These are phyloP conservation scores for Leuctra nigra DNA, from an alignment of 2,888 invertebrate genomes.

Conservation along the genomic window DNA sequence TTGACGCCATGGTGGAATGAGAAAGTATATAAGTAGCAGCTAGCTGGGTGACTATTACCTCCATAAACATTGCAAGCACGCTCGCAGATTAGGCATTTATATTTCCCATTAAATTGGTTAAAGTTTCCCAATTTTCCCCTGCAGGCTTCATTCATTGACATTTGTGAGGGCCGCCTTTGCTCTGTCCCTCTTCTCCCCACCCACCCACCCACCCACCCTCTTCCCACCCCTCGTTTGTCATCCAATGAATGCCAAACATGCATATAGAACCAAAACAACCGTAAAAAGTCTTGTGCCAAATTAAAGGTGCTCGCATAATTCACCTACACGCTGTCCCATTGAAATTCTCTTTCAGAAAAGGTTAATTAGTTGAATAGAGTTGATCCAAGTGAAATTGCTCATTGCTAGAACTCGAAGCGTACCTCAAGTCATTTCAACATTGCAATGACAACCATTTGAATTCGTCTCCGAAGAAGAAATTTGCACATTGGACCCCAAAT, in stretches of 20 bases:
- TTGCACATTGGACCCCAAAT: slow-evolving; percentile 25
- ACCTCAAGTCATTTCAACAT: no score
- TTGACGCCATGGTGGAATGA: slow-evolving; percentile 18
- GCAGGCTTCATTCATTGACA: slow-evolving; percentile 26
- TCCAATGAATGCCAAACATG: slow-evolving; percentile 24
- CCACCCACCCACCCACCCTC: not conserved
- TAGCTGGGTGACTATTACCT: slow-evolving; percentile 2
- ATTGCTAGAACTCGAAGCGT: no score
- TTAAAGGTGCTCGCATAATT: slow-evolving; percentile 19
- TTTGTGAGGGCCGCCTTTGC: slow-evolving; percentile 21
- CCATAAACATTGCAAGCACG: slow-evolving; percentile 29
- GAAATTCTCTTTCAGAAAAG: slow-evolving; percentile 25
- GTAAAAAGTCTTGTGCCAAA: slow-evolving; percentile 22
- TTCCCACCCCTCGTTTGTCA: slow-evolving; percentile 17
- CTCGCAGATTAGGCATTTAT: slow-evolving; percentile 29
- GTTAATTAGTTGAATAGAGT: slow-evolving; percentile 27
- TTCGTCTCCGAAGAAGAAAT: slow-evolving; percentile 19
- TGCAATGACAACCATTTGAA: slow-evolving; percentile 11
- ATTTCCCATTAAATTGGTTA: slow-evolving; percentile 29
- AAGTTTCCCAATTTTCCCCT: slow-evolving; percentile 28
- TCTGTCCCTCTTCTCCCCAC: no score
- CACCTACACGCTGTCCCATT: slow-evolving; percentile 17
- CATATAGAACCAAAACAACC: slow-evolving; percentile 25
- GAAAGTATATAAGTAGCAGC: slow-evolving; percentile 1
- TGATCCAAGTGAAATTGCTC: slow-evolving; percentile 23